Conservation (phyloP, 2,113 vertebrate genomes). For the Cervus canadensis region DNA sequence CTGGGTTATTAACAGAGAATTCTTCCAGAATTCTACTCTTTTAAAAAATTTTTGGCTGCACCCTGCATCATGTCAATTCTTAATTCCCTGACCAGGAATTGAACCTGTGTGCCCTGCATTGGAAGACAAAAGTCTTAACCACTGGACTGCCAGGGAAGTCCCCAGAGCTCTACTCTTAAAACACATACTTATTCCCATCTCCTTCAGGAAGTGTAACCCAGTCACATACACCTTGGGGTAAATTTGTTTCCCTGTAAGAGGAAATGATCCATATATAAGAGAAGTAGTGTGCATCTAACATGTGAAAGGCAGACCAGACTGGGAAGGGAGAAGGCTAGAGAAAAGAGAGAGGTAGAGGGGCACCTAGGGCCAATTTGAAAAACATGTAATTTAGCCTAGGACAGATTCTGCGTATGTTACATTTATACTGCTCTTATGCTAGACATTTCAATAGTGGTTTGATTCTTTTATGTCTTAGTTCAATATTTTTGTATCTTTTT, state of each 20-base stretch:
- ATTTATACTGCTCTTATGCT: background rate
- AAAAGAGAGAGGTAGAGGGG: conserved; percentile 8
- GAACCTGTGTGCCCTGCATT: background rate
- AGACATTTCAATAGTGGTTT: background rate
- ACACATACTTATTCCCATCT: background rate
- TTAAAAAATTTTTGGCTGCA: background rate
- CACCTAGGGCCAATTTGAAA: background rate
- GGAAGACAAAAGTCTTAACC: background rate
- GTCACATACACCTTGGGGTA: background rate
- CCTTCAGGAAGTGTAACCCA: background rate
- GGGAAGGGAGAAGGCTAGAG: background rate
- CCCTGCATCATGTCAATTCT: background rate
- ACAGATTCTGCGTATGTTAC: background rate
- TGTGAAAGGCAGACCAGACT: background rate
- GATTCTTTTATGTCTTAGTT: background rate
- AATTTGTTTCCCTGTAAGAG: conserved; percentile 23
- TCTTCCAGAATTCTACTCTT: background rate
- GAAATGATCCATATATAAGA: background rate
- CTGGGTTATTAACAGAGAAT: conserved; percentile 8
- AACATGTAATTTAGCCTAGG: background rate
- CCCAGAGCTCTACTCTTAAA: conserved; percentile 17
- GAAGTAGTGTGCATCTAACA: background rate
- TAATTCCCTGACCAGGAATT: background rate
- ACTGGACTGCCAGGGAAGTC: background rate
- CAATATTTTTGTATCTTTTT: conserved; percentile 19